These are phyloP conservation scores for Philotrypesis tridentata DNA, from an alignment of 1,140 invertebrate species.

Conservation along the genomic window DNA sequence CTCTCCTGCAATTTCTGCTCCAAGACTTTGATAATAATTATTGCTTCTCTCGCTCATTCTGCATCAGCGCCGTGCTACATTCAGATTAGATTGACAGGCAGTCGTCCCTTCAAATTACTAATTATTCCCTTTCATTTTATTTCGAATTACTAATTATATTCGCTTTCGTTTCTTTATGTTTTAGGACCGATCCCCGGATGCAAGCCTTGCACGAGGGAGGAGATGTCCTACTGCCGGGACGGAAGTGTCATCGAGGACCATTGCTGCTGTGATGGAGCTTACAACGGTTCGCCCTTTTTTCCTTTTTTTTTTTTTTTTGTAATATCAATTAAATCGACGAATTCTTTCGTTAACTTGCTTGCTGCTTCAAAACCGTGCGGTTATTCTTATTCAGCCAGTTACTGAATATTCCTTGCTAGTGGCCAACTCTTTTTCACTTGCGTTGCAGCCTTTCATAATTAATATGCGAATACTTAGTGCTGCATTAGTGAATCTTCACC, in stretches of 20 bases:
- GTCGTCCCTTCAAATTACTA: too few relatives aligned
- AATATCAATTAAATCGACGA: too few relatives aligned
- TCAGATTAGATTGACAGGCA: neutral
- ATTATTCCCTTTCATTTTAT: too few relatives aligned
- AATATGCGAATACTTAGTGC: too few relatives aligned
- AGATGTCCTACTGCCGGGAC: conserved; percentile 79
- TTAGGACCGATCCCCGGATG: conserved; percentile 77
- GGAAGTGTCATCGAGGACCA: conserved; percentile 80
- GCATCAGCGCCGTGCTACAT: neutral
- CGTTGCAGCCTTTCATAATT: too few relatives aligned
- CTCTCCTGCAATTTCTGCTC: neutral
- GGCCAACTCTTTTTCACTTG: too few relatives aligned
- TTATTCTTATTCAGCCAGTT: too few relatives aligned
- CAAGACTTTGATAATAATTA: neutral
- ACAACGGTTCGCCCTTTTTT: conserved; percentile 59
- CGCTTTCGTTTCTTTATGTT: conserved; percentile 62
- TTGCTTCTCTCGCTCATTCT: neutral
- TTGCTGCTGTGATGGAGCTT: conserved; percentile 80
- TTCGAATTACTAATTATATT: conserved; percentile 38
- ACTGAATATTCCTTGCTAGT: too few relatives aligned
- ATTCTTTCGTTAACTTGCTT: too few relatives aligned
- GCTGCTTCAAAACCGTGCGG: too few relatives aligned
- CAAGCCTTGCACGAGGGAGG: conserved; percentile 76
- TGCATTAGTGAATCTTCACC: too few relatives aligned
- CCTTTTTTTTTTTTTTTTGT: too few relatives aligned